phyloP scores from a whole-genome alignment of 2,113 vertebrate species.

The Toxotes chatareus region DNA sequence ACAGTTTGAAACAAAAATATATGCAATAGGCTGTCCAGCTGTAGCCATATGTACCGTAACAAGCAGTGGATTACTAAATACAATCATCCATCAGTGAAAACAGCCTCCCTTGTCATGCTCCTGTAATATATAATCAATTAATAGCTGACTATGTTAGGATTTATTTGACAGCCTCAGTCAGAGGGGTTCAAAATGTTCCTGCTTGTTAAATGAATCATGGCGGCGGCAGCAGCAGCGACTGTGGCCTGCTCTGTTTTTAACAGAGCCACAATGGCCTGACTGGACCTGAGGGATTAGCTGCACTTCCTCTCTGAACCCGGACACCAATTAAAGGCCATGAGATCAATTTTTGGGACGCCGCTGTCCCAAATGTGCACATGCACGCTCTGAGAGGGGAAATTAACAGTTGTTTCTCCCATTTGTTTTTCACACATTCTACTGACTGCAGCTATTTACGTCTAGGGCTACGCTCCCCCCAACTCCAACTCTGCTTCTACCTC shows the following conservation, averaged over 20 bases:
- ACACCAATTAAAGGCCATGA: constrained; percentile 40
- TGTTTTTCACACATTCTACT: constrained; percentile 62
- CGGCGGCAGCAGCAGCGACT: constrained; percentile 35
- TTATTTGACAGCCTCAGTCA: constrained; percentile 58
- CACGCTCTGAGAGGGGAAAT: constrained; percentile 33
- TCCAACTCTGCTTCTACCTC: constrained; percentile 32
- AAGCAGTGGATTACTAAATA: constrained; percentile 43
- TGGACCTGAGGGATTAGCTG: constrained; percentile 53
- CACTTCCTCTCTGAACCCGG: constrained; percentile 45
- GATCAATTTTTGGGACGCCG: constrained; percentile 31
- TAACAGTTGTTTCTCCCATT: constrained; percentile 57
- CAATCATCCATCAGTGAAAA: constrained; percentile 56
- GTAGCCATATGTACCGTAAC: constrained; percentile 29
- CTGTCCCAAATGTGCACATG: constrained; percentile 19
- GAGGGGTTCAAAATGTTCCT: constrained; percentile 66
- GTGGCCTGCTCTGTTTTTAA: constrained; percentile 43
- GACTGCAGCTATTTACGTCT: constrained; percentile 55
- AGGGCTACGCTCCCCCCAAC: constrained; percentile 19
- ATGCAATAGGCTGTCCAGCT: constrained; percentile 5
- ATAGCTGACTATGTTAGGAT: constrained; percentile 65
- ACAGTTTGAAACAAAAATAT: constrained; percentile 31
- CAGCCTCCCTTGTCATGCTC: constrained; percentile 44
- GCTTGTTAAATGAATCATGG: constrained; percentile 61
- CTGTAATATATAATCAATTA: constrained; percentile 67
- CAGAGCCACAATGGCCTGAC: constrained; percentile 56